A percentile compares a stretch with the other conserved stretches of the same genome.
Conservation (phyloP, 2,797 vertebrate genomes). For the Poecilia wingei region DNA sequence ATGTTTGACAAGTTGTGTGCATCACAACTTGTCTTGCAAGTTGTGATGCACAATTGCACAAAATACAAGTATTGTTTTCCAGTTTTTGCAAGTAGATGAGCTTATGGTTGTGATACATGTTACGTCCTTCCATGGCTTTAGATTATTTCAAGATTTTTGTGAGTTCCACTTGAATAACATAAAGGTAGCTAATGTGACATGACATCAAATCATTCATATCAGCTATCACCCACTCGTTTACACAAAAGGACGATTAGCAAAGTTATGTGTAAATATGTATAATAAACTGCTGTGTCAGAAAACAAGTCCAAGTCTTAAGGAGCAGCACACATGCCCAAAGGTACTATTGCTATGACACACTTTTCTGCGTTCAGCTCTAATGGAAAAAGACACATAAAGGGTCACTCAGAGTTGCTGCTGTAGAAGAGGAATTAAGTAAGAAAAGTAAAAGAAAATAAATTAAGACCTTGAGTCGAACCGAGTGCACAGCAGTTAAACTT, state of each 20-base stretch:
- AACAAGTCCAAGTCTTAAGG: conserved; percentile 30
- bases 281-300: conserved; percentile 31
- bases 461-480: conserved; percentile 19
- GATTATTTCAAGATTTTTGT: conserved; percentile 14
- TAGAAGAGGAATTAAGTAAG: conserved; percentile 30
- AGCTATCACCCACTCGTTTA: conserved; percentile 30
- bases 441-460: conserved; percentile 59
- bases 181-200: conserved; percentile 58
- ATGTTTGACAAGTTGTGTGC: too few species aligned
- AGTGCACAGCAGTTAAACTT: conserved; percentile 27
- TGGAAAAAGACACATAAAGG: conserved; percentile 24
- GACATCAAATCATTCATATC: conserved; percentile 47
- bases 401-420: conserved; percentile 13
- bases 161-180: conserved; percentile 16
- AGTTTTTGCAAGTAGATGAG: neutral
- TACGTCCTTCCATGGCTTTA: neutral
- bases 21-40: neutral
- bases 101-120: neutral
- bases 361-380: conserved; percentile 33
- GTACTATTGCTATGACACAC: conserved; percentile 19
- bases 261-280: conserved; percentile 41
- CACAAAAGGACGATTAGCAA: conserved; percentile 57
- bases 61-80: neutral
- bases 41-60: neutral
- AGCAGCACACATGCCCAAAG: conserved; percentile 32